A percentile compares a stretch with the other conserved stretches of the same genome.
phyloP scores from a whole-genome alignment of 2,888 invertebrate species.

The Nematopogon swammerdamellus region DNA sequence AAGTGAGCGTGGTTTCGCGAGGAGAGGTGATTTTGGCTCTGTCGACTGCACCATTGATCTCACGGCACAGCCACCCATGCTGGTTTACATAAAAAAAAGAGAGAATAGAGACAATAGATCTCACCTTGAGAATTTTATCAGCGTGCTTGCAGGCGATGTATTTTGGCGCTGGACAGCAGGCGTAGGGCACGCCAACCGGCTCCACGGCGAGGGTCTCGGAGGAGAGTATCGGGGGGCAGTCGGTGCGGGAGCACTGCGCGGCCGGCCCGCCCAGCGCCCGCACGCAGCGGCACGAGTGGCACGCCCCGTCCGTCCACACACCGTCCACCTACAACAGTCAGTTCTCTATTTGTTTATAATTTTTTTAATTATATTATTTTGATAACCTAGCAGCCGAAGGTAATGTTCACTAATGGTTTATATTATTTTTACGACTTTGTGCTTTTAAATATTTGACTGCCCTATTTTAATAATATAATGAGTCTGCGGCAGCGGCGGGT shows the following conservation, averaged over 20 bases:
- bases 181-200: slow-evolving; percentile 45
- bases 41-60: no score
- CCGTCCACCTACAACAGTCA: slow-evolving; percentile 46
- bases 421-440: no score
- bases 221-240: slow-evolving; percentile 48
- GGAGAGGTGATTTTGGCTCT: no score
- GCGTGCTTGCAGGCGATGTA: slow-evolving; percentile 58
- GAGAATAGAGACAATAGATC: no score
- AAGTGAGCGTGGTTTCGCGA: no score
- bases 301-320: slow-evolving; percentile 69
- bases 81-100: no score
- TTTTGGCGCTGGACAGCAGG: slow-evolving; percentile 62
- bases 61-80: no score
- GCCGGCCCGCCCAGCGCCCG: slow-evolving; percentile 20
- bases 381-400: no score
- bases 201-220: slow-evolving; percentile 55
- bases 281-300: slow-evolving; percentile 61
- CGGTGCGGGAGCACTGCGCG: slow-evolving; percentile 38
- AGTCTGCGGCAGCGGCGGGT: no score
- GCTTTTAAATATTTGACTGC: no score
- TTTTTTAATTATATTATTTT: slow-evolving; percentile 2
- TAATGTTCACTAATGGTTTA: no score
- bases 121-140: slow-evolving; percentile 43
- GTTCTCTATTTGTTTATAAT: not conserved
- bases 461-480: no score